These are phyloP conservation scores for Frankliniella intonsa DNA, from an alignment of 2,888 invertebrate genomes.

Conservation along the genomic window DNA sequence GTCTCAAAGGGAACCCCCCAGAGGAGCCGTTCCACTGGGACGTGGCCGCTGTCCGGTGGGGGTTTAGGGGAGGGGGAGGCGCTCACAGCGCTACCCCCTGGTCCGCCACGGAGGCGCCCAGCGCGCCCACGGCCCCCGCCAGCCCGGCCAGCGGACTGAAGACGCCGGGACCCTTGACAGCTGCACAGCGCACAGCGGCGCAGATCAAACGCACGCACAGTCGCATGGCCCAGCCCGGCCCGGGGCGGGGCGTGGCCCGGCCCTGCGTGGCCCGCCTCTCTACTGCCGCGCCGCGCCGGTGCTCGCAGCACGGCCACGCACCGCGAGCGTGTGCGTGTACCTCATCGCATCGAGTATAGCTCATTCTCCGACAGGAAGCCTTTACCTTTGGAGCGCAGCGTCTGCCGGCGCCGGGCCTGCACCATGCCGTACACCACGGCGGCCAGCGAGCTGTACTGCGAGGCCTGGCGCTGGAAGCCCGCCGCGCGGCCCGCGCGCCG, in stretches of 20 bases:
- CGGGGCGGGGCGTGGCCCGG: no score
- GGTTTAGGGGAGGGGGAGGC: not conserved
- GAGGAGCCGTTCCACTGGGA: not conserved
- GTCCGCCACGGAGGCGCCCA: constrained; percentile 10
- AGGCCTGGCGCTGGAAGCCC: constrained; percentile 60
- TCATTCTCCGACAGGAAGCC: not conserved
- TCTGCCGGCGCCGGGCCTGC: constrained; percentile 70
- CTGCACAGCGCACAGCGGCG: not conserved
- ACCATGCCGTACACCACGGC: constrained; percentile 87
- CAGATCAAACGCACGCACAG: not conserved
- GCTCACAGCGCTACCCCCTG: not conserved
- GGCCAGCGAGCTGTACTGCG: constrained; percentile 72
- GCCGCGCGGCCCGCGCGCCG: constrained; percentile 56
- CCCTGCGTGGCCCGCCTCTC: no score
- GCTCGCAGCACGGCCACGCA: no score
- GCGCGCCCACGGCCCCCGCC: constrained; percentile 19
- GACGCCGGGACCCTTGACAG: not conserved
- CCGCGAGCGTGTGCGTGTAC: not conserved
- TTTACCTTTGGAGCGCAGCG: constrained; percentile 34
- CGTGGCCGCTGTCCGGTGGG: not conserved
- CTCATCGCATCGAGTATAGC: not conserved
- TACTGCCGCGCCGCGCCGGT: not conserved
- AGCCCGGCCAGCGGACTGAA: constrained; percentile 20
- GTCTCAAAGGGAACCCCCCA: not conserved
- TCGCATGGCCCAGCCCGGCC: not conserved